Evolutionary conservation across 2,797 vertebrate genomes (phyloP).

Genomic region (Lycodopsis pacificus): DNA sequence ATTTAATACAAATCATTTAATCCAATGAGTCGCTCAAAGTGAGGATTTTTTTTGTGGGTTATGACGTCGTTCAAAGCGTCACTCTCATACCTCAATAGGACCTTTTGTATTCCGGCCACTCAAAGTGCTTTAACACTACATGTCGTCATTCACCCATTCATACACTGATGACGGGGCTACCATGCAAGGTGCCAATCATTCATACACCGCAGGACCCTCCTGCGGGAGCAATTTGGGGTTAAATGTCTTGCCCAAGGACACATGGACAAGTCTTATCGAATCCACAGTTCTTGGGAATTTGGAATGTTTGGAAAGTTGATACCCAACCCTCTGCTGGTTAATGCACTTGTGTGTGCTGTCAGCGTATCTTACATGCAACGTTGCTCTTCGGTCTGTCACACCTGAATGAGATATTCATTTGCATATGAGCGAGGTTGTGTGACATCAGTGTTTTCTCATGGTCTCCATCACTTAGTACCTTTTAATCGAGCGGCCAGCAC

Average conservation of each 20-base stretch:
- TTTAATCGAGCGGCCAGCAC: too few species aligned
- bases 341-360: slow-evolving; percentile 11
- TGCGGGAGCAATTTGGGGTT: too few species aligned
- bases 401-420: background rate
- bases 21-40: too few species aligned
- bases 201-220: too few species aligned
- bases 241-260: too few species aligned
- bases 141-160: too few species aligned
- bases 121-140: too few species aligned
- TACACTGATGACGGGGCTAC: too few species aligned
- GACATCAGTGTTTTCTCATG: background rate
- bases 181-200: too few species aligned
- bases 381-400: slow-evolving; percentile 23
- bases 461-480: background rate
- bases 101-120: background rate
- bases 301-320: background rate
- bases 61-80: too few species aligned
- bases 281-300: background rate
- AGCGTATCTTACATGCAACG: background rate
- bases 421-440: slow-evolving; percentile 2
- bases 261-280: background rate
- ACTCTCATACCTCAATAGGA: background rate
- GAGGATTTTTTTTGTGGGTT: too few species aligned
- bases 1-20: too few species aligned
- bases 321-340: slow-evolving; percentile 12